A percentile compares a stretch with the other conserved stretches of the same genome.
phyloP scores from a whole-genome alignment of 2,888 invertebrate species.

The Thumatha senex region DNA sequence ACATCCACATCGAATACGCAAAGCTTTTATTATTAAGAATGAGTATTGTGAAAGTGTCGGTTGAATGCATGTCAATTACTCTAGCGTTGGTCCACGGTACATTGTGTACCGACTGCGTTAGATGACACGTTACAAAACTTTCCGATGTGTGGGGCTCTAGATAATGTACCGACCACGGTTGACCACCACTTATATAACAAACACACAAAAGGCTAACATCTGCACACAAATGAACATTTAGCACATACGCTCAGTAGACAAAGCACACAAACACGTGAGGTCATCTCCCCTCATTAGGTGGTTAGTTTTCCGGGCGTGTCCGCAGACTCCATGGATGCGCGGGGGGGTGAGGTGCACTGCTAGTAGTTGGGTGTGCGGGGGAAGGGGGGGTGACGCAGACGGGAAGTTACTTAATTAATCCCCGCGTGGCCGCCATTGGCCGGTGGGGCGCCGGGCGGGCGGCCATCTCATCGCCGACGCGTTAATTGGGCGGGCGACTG shows the following conservation, averaged over 20 bases:
- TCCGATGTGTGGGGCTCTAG: constrained; percentile 33
- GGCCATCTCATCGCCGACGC: constrained; percentile 77
- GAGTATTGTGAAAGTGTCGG: constrained; percentile 25
- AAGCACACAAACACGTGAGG: constrained; percentile 80
- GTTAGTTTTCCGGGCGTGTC: constrained; percentile 84
- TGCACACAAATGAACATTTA: constrained; percentile 71
- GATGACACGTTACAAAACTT: constrained; percentile 33
- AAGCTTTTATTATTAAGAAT: constrained; percentile 23
- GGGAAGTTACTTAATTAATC: constrained; percentile 83
- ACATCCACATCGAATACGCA: constrained; percentile 15
- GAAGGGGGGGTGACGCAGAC: constrained; percentile 55
- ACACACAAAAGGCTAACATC: constrained; percentile 71
- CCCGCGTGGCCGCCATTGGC: constrained; percentile 81
- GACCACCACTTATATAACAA: constrained; percentile 62
- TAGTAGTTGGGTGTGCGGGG: constrained; percentile 36
- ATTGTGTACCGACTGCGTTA: constrained; percentile 31
- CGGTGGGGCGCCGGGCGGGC: constrained; percentile 67
- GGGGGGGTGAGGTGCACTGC: constrained; percentile 57
- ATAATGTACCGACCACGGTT: constrained; percentile 46
- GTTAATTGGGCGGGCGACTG: constrained; percentile 80
- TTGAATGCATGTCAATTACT: constrained; percentile 41
- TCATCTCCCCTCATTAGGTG: constrained; percentile 84
- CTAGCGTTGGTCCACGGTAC: constrained; percentile 26
- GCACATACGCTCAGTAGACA: constrained; percentile 70
- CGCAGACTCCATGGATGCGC: constrained; percentile 73